Percentiles rank a stretch among this genome's conserved stretches.
Evolutionary conservation across 2,797 vertebrate genomes (phyloP).

Genomic region (Periparus ater): DNA sequence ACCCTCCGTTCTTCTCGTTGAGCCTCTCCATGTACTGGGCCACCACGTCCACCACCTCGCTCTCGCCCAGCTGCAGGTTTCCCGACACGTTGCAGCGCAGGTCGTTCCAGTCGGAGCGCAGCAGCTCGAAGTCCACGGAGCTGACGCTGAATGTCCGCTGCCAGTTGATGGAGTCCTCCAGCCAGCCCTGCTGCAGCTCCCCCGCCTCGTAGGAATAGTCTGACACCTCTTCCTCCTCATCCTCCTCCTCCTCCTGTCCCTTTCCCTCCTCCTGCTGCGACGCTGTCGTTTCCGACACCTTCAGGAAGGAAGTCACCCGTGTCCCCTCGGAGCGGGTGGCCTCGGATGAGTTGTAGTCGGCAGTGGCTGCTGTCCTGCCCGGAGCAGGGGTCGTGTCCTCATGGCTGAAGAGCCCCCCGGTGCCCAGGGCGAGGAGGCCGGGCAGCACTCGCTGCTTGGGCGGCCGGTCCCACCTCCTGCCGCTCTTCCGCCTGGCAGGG

Average conservation of each 20-base stretch:
- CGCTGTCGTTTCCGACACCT: conserved; percentile 79
- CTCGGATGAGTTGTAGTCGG: conserved; percentile 74
- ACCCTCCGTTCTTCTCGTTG: conserved; percentile 91
- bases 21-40: conserved; percentile 98
- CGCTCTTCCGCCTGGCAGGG: background rate
- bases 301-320: conserved; percentile 86
- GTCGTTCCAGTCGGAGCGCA: conserved; percentile 98
- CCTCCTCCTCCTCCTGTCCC: conserved; percentile 74
- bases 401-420: conserved; percentile 26
- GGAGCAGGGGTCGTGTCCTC: background rate
- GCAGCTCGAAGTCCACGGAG: conserved; percentile 92
- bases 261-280: conserved; percentile 77
- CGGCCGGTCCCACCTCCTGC: conserved; percentile 20
- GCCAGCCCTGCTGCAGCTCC: conserved; percentile 88
- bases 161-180: conserved; percentile 96
- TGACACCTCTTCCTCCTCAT: conserved; percentile 82
- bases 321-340: conserved; percentile 13
- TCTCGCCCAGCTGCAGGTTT: conserved; percentile 93
- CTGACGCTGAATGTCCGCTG: conserved; percentile 96
- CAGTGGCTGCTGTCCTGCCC: background rate
- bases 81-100: conserved; percentile 96
- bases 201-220: conserved; percentile 85
- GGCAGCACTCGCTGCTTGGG: background rate
- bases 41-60: conserved; percentile 93
- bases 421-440: background rate